Evolutionary conservation across 2,113 vertebrate genomes (phyloP), one percentile per base, ranked within the genome.

Genomic region (Cisticola juncidis): DNA sequence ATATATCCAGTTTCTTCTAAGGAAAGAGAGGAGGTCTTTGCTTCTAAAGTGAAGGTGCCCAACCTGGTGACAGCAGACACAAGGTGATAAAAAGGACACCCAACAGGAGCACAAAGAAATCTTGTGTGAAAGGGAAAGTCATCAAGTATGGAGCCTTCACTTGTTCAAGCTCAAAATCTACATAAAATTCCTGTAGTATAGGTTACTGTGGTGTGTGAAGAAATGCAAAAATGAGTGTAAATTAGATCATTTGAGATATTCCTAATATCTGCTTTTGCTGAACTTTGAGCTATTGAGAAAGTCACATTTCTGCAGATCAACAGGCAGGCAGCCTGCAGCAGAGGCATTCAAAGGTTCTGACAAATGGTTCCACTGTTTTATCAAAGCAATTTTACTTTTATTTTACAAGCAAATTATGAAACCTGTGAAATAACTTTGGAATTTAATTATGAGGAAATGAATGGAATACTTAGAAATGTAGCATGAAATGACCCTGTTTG

Each of bases 31-130:
- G 5, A 36, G 4, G 6, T 45, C 44, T 60, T 71, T 70, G 61
- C 60, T 88, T 65, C 26, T 36, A 20, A 58, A 62, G 29, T 0
- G 0, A 9, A 42, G 28, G 25, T 47, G 18, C 13, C 47, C n/a
- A 74, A 14, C 21, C 31, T 50, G 54, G 21, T 54, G 31, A 28
- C 42, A 54, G 47, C 31, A 93, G 50, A 31, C 73, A 80, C 18
- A 62, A 53, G 47, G 18, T 8, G 13, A 72, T 16, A 44, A 56
- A 73, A 58, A 65, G 22, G 24, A n/a, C n/a, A 48, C 20, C 1
- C 2, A 64, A 36, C 1, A 88, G 19, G 14, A 82, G 19, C 33
- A 74, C 2, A 9, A 44, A 60, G 33, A 76, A 72, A 51, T 40
- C n/a, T 26, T 4, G 1, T 12, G 15, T 48, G 45, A 81, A 57